Conservation (phyloP, 2,113 vertebrate species). For the Ginglymostoma cirratum region DNA sequence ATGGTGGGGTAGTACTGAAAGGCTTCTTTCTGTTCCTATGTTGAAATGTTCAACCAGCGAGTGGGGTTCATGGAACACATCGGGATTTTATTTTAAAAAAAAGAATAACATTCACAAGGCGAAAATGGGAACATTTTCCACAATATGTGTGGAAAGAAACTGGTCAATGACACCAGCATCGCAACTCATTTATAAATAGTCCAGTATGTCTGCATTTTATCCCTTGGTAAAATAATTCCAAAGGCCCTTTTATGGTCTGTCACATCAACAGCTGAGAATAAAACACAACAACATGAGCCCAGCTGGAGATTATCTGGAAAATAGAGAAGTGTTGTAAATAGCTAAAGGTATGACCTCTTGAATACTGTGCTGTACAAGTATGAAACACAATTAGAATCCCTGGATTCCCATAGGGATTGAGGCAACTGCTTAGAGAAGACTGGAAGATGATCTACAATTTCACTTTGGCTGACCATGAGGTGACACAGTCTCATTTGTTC, state of each 20-base stretch:
- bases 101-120: not conserved
- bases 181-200: slow-evolving; percentile 1
- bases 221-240: not conserved
- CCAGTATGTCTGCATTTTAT: not conserved
- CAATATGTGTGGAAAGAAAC: not conserved
- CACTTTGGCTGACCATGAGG: not conserved
- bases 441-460: not conserved
- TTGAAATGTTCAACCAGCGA: not conserved
- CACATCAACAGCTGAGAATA: slow-evolving; percentile 19
- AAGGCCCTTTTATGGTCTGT: slow-evolving; percentile 16
- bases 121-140: not conserved
- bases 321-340: not conserved
- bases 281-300: not conserved
- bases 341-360: not conserved
- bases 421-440: not conserved
- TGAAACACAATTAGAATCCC: not conserved
- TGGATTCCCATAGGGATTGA: not conserved
- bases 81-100: not conserved
- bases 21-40: not conserved
- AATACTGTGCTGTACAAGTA: not conserved
- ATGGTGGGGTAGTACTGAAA: not conserved
- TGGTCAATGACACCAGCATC: not conserved
- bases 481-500: not conserved
- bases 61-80: not conserved
- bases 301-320: not conserved